These are phyloP conservation scores for Nebria salina DNA, from an alignment of 2,888 invertebrate genomes.

Conservation along the genomic window DNA sequence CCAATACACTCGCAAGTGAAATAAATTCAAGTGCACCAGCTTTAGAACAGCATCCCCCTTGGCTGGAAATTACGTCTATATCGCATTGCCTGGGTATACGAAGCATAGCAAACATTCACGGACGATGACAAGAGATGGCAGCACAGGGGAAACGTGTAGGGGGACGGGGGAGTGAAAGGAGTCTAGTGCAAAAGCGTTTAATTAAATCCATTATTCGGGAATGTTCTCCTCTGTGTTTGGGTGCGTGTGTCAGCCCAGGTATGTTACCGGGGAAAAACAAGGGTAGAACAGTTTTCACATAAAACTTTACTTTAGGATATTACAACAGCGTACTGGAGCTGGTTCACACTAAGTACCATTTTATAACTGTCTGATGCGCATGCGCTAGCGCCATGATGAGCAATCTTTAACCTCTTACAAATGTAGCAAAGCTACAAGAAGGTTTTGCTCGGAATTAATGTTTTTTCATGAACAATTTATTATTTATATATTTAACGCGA, in stretches of 20 bases:
- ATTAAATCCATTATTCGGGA: conserved; percentile 44
- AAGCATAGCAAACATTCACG: not conserved
- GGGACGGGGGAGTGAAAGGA: not conserved
- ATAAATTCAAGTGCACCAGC: not conserved
- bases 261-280: conserved; percentile 2
- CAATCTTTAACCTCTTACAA: not conserved
- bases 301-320: conserved; percentile 40
- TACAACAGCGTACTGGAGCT: conserved; percentile 26
- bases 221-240: conserved; percentile 18
- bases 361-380: conserved; percentile 16
- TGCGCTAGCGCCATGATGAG: not conserved
- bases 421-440: not conserved
- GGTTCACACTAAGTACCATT: conserved; percentile 8
- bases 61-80: not conserved
- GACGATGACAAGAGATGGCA: conserved; percentile 3
- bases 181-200: conserved; percentile 36
- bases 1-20: not conserved
- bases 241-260: conserved; percentile 30
- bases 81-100: not conserved
- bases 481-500: not conserved
- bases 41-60: not conserved
- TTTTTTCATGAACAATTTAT: not conserved
- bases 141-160: not conserved
- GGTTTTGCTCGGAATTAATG: not conserved
- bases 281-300: conserved; percentile 17